Evolutionary conservation across 2,797 vertebrate species (phyloP).

Genomic region (Acanthopagrus latus): DNA sequence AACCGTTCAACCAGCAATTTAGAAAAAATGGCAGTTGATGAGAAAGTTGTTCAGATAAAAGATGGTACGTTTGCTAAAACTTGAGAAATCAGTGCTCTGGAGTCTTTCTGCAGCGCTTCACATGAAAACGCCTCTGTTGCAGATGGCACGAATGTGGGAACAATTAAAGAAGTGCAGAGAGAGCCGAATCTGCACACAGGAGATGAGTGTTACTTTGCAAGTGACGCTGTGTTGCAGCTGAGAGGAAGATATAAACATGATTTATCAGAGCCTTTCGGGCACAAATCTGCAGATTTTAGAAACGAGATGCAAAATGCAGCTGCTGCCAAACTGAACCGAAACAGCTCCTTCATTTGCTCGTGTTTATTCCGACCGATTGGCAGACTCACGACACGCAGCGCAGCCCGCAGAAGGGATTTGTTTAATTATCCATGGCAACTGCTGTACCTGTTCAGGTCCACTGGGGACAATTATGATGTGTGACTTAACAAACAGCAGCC

Average conservation of each 20-base stretch:
- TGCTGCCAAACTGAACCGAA: not conserved
- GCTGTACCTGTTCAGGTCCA: slow-evolving; percentile 51
- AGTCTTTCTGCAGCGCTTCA: not conserved
- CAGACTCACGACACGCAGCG: slow-evolving; percentile 26
- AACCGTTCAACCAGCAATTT: too few relatives aligned
- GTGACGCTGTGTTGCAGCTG: not conserved
- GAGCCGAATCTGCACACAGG: slow-evolving; percentile 14
- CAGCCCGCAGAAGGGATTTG: slow-evolving; percentile 57
- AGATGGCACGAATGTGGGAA: not conserved
- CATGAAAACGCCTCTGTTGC: slow-evolving; percentile 3
- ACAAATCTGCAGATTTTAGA: not conserved
- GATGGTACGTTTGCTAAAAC: not conserved
- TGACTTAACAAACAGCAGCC: slow-evolving; percentile 56
- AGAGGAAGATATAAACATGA: slow-evolving; percentile 5
- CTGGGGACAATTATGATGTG: slow-evolving; percentile 51
- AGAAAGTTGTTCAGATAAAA: not conserved
- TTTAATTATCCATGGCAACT: slow-evolving; percentile 72
- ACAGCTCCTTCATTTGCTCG: not conserved
- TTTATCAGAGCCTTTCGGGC: not conserved
- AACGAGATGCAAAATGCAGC: not conserved
- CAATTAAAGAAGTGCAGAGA: slow-evolving; percentile 23
- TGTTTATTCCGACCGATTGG: slow-evolving; percentile 17
- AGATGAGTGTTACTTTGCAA: not conserved
- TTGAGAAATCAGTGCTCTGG: not conserved
- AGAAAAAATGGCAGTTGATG: not conserved